A percentile compares a stretch with the other conserved stretches of the same genome.
These are phyloP conservation scores for Lophotis ruficrista DNA, from an alignment of 2,113 vertebrate genomes.

Conservation along the genomic window DNA sequence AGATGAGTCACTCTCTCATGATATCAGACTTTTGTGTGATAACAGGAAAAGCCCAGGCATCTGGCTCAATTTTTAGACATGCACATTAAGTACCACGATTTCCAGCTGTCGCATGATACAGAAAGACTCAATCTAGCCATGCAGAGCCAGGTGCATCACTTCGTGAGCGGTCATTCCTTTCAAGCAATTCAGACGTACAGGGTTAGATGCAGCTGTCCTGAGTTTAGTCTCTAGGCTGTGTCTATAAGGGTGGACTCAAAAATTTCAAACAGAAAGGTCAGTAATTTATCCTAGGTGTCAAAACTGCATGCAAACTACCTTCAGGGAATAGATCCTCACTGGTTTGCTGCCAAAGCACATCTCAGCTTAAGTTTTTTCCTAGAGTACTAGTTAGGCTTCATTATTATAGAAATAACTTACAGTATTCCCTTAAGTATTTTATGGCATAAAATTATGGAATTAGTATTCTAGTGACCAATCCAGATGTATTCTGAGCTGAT, in stretches of 20 bases:
- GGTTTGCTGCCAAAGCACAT: neutral
- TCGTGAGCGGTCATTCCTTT: rapidly evolving
- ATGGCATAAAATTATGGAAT: neutral
- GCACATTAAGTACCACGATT: rapidly evolving
- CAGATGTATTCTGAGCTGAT: neutral
- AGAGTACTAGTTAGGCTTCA: neutral
- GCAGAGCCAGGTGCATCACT: neutral
- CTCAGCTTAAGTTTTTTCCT: neutral
- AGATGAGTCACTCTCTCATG: neutral
- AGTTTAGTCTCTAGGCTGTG: neutral
- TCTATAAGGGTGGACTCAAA: neutral
- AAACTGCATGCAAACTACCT: neutral
- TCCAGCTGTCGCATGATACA: rapidly evolving
- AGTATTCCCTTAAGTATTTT: neutral
- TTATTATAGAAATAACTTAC: neutral
- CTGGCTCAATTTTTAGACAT: neutral
- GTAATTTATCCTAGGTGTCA: neutral
- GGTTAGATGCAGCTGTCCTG: neutral
- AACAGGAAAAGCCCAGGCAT: neutral
- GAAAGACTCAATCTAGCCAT: neutral
- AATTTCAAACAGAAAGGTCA: neutral
- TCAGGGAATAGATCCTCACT: neutral
- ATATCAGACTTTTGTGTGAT: neutral
- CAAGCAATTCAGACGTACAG: rapidly evolving
- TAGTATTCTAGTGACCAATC: neutral